These are phyloP conservation scores for Campopleginae sp. DNA, from an alignment of 2,888 invertebrate species.

Conservation along the genomic window DNA sequence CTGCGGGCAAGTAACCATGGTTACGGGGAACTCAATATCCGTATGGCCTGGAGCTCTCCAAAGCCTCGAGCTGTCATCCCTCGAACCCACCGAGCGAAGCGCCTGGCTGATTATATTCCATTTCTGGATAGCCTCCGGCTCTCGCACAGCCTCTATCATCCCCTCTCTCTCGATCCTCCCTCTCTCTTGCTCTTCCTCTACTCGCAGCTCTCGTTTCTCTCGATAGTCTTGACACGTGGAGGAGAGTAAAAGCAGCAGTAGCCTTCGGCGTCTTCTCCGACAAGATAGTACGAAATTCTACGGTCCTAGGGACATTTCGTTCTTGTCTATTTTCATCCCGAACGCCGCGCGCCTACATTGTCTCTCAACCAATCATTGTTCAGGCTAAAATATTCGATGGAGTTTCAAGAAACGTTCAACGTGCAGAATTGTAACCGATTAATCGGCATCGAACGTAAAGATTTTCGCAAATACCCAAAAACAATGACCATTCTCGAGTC, in stretches of 20 bases:
- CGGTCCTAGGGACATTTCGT: constrained; percentile 65
- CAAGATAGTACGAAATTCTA: constrained; percentile 81
- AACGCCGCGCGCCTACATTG: background rate
- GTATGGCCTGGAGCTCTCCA: constrained; percentile 74
- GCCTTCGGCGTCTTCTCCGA: constrained; percentile 78
- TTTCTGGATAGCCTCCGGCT: constrained; percentile 80
- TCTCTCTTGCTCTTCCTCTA: constrained; percentile 39
- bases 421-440: background rate
- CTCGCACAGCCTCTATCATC: constrained; percentile 50
- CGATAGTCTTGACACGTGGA: constrained; percentile 77
- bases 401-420: background rate
- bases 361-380: background rate
- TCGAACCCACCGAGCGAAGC: constrained; percentile 81
- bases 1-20: constrained; percentile 80
- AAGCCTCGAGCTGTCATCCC: constrained; percentile 82
- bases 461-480: background rate
- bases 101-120: constrained; percentile 83
- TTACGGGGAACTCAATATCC: constrained; percentile 84
- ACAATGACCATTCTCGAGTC: background rate
- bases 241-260: constrained; percentile 59
- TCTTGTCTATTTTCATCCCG: constrained; percentile 23
- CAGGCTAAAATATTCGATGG: background rate
- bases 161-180: constrained; percentile 37
- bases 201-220: constrained; percentile 33
- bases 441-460: background rate